phyloP scores from a whole-genome alignment of 2,888 invertebrate species.

The Cephus runcator region DNA sequence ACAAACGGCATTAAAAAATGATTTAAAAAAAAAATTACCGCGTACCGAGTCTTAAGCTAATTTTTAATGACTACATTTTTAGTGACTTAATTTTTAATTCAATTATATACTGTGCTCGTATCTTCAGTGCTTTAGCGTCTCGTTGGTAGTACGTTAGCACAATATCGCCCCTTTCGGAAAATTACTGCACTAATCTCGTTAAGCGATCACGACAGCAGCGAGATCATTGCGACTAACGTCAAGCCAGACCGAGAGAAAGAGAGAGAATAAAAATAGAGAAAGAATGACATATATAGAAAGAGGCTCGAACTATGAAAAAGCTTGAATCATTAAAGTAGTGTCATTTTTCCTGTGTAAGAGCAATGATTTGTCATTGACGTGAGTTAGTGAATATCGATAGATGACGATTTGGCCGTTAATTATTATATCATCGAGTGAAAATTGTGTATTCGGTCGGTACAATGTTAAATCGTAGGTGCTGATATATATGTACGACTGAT shows the following conservation, averaged over 20 bases:
- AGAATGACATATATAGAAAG: background rate
- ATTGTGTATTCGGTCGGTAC: too few relatives aligned
- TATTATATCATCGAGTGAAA: too few relatives aligned
- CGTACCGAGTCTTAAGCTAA: too few relatives aligned
- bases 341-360: too few relatives aligned
- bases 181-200: background rate
- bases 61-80: too few relatives aligned
- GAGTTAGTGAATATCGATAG: too few relatives aligned
- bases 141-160: conserved; percentile 18
- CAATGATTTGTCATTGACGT: too few relatives aligned
- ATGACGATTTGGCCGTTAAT: too few relatives aligned
- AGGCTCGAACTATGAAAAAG: background rate
- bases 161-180: background rate
- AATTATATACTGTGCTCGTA: too few relatives aligned
- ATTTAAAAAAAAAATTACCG: conserved; percentile 4
- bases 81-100: too few relatives aligned
- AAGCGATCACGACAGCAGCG: background rate
- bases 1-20: background rate
- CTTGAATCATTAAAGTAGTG: background rate
- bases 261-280: background rate
- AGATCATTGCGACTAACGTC: too few relatives aligned
- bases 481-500: conserved; percentile 24
- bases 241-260: too few relatives aligned
- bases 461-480: conserved; percentile 18
- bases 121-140: conserved; percentile 12